Evolutionary conservation across 2,888 invertebrate species (phyloP), one percentile per base, ranked within the genome.

Genomic region (Dendrolimus pini): DNA sequence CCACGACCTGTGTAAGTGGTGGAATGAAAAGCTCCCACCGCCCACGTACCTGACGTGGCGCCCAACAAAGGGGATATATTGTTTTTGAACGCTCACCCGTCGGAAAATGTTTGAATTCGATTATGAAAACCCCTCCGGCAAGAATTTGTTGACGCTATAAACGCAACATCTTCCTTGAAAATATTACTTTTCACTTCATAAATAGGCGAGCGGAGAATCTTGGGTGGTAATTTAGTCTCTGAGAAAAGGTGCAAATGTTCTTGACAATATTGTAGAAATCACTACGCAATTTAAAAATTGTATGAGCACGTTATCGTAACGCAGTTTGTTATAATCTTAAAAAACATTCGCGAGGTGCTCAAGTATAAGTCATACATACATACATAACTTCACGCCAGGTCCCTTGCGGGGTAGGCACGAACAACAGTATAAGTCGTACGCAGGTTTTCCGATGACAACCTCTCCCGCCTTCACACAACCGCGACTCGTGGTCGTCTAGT

Each of bases 131-230:
- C 53, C 59, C 58, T 56, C 59, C 54, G 52, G 54, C 41, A 41
- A 18, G 56, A 61, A 64, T 62, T 59, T 47, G 9, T 47, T 47
- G 47, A 47, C 12, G 47, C 47, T 47, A 10, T 47, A 58, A 61
- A 64, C 58, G 53, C 42, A 55, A 54, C 58, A 54, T 52, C 59
- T 58, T 61, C 58, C 59, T 57, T 57, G 47, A 42, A 60, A 58
- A 14, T 53, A 60, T 62, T 61, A 59, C 59, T 64, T 60, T 59
- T 63, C 63, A 68, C 71, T 67, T 12, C 47, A 47, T 47, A 47
- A 47, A 47, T 9, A 12, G 47, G 47, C 12, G 12, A 47, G 12
- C 47, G 47, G 12, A 47, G 9, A 3, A 47, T 47, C 47, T 14
- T 47, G 9, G 47, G 2, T 10, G 47, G 12, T 47, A 10, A 9